These are phyloP conservation scores for Numenius phaeopus DNA, from an alignment of 2,797 vertebrate species.

Conservation along the genomic window DNA sequence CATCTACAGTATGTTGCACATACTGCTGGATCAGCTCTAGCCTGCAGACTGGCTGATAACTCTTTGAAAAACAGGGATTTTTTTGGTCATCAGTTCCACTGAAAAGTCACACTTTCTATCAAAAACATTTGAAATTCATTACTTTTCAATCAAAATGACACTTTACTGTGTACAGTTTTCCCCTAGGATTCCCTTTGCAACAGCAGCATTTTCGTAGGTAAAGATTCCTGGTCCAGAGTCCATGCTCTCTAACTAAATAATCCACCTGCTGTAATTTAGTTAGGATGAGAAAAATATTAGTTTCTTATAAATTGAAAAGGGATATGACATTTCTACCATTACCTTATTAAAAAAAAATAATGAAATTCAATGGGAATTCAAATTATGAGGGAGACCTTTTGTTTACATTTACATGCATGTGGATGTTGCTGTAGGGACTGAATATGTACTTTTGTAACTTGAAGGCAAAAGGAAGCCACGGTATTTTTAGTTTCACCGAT, in stretches of 20 bases:
- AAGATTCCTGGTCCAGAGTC: not conserved
- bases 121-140: not conserved
- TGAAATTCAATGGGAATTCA: not conserved
- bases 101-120: not conserved
- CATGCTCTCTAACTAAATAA: not conserved
- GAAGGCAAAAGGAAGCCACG: not conserved
- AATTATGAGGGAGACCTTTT: not conserved
- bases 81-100: not conserved
- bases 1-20: not conserved
- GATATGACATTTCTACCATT: not conserved
- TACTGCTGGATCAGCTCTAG: not conserved
- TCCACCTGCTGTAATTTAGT: not conserved
- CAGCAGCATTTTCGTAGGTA: not conserved
- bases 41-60: not conserved
- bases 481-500: not conserved
- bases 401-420: not conserved
- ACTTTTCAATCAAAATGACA: not conserved
- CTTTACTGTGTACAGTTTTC: not conserved
- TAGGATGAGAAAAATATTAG: not conserved
- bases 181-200: not conserved
- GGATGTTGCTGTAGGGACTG: not conserved
- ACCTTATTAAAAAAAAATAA: not conserved
- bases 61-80: not conserved
- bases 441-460: not conserved
- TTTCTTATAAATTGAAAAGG: not conserved